These are phyloP conservation scores for Epsilonema sp. DNA, from an alignment of 2,888 invertebrate species.

Conservation along the genomic window DNA sequence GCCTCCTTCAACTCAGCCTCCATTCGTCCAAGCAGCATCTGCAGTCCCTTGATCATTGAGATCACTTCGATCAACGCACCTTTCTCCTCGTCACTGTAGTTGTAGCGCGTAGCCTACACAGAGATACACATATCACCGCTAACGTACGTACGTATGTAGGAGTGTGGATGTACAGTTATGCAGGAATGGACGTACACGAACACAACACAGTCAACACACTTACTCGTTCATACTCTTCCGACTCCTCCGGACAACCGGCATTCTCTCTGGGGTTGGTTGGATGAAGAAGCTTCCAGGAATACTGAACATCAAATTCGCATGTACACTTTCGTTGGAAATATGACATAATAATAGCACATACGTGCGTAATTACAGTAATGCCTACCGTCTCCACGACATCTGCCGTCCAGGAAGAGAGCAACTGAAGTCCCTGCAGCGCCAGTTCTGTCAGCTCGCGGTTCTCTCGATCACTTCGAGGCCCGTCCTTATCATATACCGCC, in stretches of 20 bases:
- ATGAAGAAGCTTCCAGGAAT: conserved; percentile 92
- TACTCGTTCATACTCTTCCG: conserved; percentile 90
- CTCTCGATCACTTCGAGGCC: conserved; percentile 62
- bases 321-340: background rate
- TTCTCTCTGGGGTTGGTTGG: conserved; percentile 93
- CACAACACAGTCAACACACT: conserved; percentile 13
- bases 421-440: conserved; percentile 69
- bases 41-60: conserved; percentile 95
- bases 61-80: conserved; percentile 82
- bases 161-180: conserved; percentile 4
- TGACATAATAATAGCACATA: conserved; percentile 3
- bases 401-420: conserved; percentile 87
- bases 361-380: background rate
- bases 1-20: conserved; percentile 86
- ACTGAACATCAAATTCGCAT: conserved; percentile 32
- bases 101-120: conserved; percentile 70
- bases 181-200: conserved; percentile 2
- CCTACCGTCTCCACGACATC: conserved; percentile 65
- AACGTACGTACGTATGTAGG: conserved; percentile 10
- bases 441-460: conserved; percentile 75
- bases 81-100: conserved; percentile 89
- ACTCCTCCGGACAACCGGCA: conserved; percentile 75
- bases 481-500: conserved; percentile 39
- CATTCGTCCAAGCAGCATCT: conserved; percentile 86
- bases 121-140: no score